Conservation (phyloP, 2,113 vertebrate genomes). For the Trinectes maculatus region DNA sequence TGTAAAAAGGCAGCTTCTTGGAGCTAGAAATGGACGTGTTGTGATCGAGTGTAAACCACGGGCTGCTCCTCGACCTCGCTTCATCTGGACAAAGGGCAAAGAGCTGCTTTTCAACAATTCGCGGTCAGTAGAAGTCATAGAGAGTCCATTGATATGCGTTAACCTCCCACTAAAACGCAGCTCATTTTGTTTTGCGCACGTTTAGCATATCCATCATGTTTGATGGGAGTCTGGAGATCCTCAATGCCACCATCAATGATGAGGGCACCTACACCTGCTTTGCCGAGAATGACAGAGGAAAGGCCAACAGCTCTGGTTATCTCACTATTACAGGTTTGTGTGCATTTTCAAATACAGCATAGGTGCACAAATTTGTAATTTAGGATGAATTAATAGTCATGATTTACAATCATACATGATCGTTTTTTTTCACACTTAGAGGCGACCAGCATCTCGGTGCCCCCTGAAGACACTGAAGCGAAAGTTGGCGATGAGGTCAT, state of each 20-base stretch:
- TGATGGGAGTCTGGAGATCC: conserved; percentile 95
- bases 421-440: conserved; percentile 74
- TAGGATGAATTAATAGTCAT: too few species aligned
- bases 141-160: background rate
- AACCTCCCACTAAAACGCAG: background rate
- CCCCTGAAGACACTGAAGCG: conserved; percentile 88
- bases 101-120: conserved; percentile 90
- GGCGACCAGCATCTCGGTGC: conserved; percentile 88
- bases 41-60: conserved; percentile 95
- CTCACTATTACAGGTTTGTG: conserved; percentile 91
- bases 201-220: conserved; percentile 89
- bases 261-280: conserved; percentile 92
- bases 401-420: too few species aligned
- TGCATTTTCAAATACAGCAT: background rate
- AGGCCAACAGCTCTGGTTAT: conserved; percentile 90
- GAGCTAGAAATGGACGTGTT: conserved; percentile 90
- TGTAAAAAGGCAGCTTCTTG: conserved; percentile 92
- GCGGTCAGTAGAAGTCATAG: conserved; percentile 78
- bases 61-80: conserved; percentile 93
- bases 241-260: conserved; percentile 89
- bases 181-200: background rate
- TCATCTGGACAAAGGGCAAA: conserved; percentile 94
- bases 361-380: too few species aligned
- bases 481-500: conserved; percentile 90
- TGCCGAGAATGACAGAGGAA: conserved; percentile 94